Percentiles rank a stretch among this genome's conserved stretches.
Evolutionary conservation across 2,888 invertebrate species (phyloP).

Genomic region (Drosophila vallismaia): DNA sequence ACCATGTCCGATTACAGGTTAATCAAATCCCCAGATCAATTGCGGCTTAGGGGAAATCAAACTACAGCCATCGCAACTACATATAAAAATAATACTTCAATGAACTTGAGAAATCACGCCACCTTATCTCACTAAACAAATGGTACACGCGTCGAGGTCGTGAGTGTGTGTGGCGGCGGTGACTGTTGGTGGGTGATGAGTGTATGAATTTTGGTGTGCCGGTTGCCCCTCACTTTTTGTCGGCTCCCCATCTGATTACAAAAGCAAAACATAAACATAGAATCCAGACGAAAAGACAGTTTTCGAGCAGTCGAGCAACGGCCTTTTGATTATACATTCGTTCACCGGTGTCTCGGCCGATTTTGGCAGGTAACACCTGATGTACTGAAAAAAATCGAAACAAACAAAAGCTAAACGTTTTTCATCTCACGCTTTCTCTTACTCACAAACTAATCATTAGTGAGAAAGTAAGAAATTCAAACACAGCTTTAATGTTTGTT

Average conservation of each 20-base stretch:
- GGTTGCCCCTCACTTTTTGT: constrained; percentile 23
- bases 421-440: background rate
- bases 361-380: constrained; percentile 10
- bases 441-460: background rate
- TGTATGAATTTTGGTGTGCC: constrained; percentile 26
- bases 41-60: constrained; percentile 21
- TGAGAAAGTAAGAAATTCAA: background rate
- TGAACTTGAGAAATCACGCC: constrained; percentile 84
- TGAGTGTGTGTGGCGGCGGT: constrained; percentile 32
- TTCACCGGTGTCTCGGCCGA: constrained; percentile 22
- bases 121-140: constrained; percentile 75
- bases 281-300: constrained; percentile 11
- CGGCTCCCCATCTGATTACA: constrained; percentile 12
- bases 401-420: background rate
- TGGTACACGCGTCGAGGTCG: constrained; percentile 60
- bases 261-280: constrained; percentile 46
- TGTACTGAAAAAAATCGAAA: constrained; percentile 5
- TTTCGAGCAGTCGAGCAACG: constrained; percentile 18
- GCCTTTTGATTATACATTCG: constrained; percentile 23
- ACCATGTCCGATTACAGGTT: constrained; percentile 11
- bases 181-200: constrained; percentile 15
- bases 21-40: background rate
- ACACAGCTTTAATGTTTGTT: background rate
- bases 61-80: constrained; percentile 2
- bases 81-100: constrained; percentile 62